These are phyloP conservation scores for Odocoileus hemionus DNA, from an alignment of 2,113 vertebrate genomes.

Conservation along the genomic window DNA sequence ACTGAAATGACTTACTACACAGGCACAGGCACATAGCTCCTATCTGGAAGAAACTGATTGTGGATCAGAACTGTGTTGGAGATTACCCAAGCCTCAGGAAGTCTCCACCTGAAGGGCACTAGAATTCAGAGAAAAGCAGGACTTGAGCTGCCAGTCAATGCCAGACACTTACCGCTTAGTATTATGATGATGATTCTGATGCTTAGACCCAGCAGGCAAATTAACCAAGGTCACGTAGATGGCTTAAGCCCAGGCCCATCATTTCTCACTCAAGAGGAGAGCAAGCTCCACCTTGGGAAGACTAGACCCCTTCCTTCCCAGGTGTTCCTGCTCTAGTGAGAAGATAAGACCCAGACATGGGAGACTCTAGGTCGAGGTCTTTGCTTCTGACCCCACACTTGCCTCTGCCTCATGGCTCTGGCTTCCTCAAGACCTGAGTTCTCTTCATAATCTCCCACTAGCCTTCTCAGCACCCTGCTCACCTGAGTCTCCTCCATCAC, in stretches of 20 bases:
- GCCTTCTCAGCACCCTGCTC: not conserved
- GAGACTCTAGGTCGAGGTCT: not conserved
- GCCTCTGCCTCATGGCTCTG: not conserved
- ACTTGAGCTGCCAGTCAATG: no score
- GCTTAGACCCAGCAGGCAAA: not conserved
- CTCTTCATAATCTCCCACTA: not conserved
- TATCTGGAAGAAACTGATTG: not conserved
- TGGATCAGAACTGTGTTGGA: not conserved
- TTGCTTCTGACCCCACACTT: not conserved
- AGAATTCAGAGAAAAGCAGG: not conserved
- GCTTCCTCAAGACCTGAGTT: not conserved
- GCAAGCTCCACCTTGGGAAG: not conserved
- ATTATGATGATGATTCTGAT: not conserved
- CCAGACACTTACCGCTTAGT: not conserved
- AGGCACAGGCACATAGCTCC: not conserved
- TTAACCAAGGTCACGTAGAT: not conserved
- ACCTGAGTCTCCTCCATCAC: not conserved
- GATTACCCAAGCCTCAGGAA: not conserved
- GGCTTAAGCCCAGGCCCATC: not conserved
- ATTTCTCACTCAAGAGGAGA: not conserved
- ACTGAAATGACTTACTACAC: not conserved
- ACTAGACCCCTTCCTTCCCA: not conserved
- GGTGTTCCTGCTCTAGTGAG: not conserved
- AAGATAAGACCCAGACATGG: not conserved
- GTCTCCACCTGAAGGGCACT: not conserved